Evolutionary conservation across 53 echinoderm and acorn worm species (phyloP).

Genomic region (Hippasteria phrygiana): DNA sequence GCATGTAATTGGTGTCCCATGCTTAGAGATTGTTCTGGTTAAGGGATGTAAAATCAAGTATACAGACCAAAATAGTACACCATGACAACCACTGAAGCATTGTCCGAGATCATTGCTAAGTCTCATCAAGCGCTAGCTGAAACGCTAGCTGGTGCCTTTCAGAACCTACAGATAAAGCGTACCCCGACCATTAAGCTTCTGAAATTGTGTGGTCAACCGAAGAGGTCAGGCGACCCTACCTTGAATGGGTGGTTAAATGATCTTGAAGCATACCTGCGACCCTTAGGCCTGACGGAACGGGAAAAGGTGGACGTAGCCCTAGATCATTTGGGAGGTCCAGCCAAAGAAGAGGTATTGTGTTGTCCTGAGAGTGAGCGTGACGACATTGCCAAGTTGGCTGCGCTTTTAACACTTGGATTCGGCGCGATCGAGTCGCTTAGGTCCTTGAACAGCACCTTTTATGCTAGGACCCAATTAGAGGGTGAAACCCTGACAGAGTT

Average conservation of each 20-base stretch:
- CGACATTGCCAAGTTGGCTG: background rate
- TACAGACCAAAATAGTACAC: too few species aligned
- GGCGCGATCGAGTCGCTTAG: conserved; percentile 34
- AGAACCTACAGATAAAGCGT: conserved; percentile 29
- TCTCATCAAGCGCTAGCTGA: too few species aligned
- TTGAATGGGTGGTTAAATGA: conserved; percentile 55
- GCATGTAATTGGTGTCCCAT: too few species aligned
- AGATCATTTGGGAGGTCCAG: conserved; percentile 58
- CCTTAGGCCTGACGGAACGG: background rate
- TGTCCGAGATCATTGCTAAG: too few species aligned
- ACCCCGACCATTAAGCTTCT: conserved; percentile 7
- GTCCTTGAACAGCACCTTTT: conserved; percentile 30
- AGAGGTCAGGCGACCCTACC: conserved; percentile 30
- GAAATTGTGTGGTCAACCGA: conserved; percentile 40
- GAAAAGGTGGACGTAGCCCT: conserved; percentile 29
- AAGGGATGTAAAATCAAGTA: too few species aligned
- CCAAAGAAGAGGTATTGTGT: conserved; percentile 57
- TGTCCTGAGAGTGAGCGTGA: conserved; percentile 23
- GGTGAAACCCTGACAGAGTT: conserved; percentile 51
- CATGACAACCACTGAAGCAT: too few species aligned
- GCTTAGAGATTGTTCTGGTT: too few species aligned
- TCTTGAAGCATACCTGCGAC: conserved; percentile 28
- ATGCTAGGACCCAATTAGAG: conserved; percentile 46
- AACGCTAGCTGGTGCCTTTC: conserved; percentile 1
- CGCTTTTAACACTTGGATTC: conserved; percentile 30